Evolutionary conservation across 92 coral and sea anemone species (phyloP), one percentile per base, ranked within the genome.

Genomic region (Montipora capitata): DNA sequence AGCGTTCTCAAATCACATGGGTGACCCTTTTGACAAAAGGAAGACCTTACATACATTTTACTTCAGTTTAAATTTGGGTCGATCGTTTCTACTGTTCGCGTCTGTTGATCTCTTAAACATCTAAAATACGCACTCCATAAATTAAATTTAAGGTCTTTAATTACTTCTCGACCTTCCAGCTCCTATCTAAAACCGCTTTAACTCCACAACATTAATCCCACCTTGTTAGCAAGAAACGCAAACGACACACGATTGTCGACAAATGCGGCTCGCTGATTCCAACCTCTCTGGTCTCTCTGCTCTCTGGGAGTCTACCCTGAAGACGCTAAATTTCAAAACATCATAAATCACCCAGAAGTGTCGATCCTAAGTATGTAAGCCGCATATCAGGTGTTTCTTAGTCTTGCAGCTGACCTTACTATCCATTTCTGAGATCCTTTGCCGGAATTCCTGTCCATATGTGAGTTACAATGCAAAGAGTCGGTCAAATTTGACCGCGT

Each of bases 261-360:
- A 83, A 68, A 48, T 17, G 43, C 80, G 70, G 79, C 71, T 83
- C 79, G 58, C 35, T 27, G 35, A 72, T 27, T 16, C 72, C 45
- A 83, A 83, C 63, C 71, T 83, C 13, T 69, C 61, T 2, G 61
- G 17, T 48, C 35, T 27, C 35, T 69, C 57, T 66, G 59, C 87
- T 83, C 56, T 44, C 61, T 83, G 48, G 80, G 79, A 61, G 80
- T 40, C 45, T 72, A 39, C 39, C 43, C 42, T 20, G 87, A 52
- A 61, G 87, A 72, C 78, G 87, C 71, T 83, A 83, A 83, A 41
- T 72, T 83, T 72, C 72, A 73, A 57, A 72, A 77, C 80, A 77
- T 44, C 72, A 83, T 83, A 72, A 72, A 83, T 83, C 87, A 83
- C 74, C 14, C 41, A 4, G 17, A 57, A 4, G 7, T 72, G 79